A percentile compares a stretch with the other conserved stretches of the same genome.
phyloP scores from a whole-genome alignment of 2,797 vertebrate species.

The Oceanodroma leucorhoa region DNA sequence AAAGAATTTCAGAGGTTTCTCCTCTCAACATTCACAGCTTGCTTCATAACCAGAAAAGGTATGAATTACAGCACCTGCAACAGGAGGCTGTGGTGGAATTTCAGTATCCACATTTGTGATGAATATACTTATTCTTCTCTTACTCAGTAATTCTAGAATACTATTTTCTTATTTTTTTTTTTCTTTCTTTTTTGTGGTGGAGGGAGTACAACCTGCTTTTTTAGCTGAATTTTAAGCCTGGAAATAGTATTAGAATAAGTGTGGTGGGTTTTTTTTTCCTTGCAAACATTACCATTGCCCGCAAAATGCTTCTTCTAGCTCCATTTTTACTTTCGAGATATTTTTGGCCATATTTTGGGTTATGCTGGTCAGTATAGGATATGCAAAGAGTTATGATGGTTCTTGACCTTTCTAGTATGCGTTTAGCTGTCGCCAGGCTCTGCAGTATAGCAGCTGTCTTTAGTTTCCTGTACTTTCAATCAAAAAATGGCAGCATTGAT shows the following conservation, averaged over 20 bases:
- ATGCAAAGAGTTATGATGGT: background rate
- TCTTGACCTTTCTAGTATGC: background rate
- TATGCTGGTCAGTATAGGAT: background rate
- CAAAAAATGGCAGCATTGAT: background rate
- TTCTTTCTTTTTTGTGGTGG: background rate
- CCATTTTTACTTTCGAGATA: background rate
- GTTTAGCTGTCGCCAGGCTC: background rate
- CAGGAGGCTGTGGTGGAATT: background rate
- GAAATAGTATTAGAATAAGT: background rate
- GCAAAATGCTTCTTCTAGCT: background rate
- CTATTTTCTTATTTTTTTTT: background rate
- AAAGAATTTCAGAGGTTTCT: background rate
- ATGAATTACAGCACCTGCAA: background rate
- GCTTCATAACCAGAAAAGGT: background rate
- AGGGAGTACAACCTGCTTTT: background rate
- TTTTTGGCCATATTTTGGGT: background rate
- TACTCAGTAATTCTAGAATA: background rate
- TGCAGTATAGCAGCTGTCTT: background rate
- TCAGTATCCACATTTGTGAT: too few species aligned
- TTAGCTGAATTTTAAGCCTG: background rate
- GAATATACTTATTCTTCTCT: background rate
- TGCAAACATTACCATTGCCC: background rate
- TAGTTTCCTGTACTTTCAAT: background rate
- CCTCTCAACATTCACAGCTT: background rate
- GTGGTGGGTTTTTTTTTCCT: background rate